These are phyloP conservation scores for Aleiodes testaceus DNA, from an alignment of 2,888 invertebrate genomes.

Conservation along the genomic window DNA sequence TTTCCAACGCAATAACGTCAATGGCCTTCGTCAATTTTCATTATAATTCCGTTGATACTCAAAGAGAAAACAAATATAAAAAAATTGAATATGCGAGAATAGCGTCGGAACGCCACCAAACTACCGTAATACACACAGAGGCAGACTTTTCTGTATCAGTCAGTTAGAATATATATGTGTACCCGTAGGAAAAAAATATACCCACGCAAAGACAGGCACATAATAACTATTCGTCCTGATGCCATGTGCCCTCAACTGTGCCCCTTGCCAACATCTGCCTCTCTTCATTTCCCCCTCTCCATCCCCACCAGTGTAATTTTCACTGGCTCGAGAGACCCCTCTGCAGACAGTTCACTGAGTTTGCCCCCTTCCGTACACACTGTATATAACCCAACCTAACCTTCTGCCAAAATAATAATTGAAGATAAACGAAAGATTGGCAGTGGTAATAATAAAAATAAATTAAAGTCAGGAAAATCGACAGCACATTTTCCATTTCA, in stretches of 20 bases:
- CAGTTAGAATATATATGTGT: neutral
- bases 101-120: slow-evolving; percentile 27
- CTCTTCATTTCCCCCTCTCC: neutral
- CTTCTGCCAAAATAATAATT: slow-evolving; percentile 17
- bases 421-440: neutral
- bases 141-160: neutral
- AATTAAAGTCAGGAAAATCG: neutral
- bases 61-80: neutral
- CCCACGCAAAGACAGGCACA: slow-evolving; percentile 30
- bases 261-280: slow-evolving; percentile 23
- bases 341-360: slow-evolving; percentile 15
- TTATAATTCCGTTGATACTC: too few species aligned
- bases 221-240: slow-evolving; percentile 32
- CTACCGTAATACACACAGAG: slow-evolving; percentile 12
- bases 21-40: too few species aligned
- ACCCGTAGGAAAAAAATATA: neutral
- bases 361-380: neutral
- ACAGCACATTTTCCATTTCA: neutral
- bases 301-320: slow-evolving; percentile 11
- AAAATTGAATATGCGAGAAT: slow-evolving; percentile 1
- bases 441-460: too few species aligned
- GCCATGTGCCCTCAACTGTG: slow-evolving; percentile 31
- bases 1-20: too few species aligned
- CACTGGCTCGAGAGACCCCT: neutral
- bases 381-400: slow-evolving; percentile 7